phyloP scores from a whole-genome alignment of 2,113 vertebrate species.

The Alligator mississippiensis region DNA sequence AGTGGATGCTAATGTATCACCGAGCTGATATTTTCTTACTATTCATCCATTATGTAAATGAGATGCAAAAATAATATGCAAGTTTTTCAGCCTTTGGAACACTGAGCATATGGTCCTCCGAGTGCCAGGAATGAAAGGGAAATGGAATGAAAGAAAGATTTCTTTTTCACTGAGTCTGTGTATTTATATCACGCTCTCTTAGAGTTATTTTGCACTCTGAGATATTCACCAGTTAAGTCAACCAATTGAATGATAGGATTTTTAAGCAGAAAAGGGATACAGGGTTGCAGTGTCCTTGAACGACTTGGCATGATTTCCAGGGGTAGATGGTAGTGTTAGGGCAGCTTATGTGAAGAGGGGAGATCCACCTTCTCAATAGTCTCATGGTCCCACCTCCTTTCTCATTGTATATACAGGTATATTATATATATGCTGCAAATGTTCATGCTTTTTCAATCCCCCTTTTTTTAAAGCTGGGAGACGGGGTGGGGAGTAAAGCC shows the following conservation, averaged over 20 bases:
- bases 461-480: neutral
- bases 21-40: neutral
- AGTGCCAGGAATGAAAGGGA: neutral
- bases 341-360: neutral
- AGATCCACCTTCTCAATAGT: neutral
- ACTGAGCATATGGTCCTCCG: neutral
- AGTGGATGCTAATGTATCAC: neutral
- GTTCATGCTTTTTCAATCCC: neutral
- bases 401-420: neutral
- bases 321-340: neutral
- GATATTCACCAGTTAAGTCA: slow-evolving; percentile 2
- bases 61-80: neutral
- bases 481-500: neutral
- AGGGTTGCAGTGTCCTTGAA: neutral
- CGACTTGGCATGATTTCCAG: neutral
- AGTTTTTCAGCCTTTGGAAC: slow-evolving; percentile 13
- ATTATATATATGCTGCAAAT: neutral
- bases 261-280: neutral
- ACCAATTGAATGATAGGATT: neutral
- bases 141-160: neutral
- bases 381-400: neutral
- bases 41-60: neutral
- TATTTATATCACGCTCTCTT: neutral
- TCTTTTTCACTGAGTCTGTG: neutral
- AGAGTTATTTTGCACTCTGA: neutral